Evolutionary conservation across 2,113 vertebrate genomes (phyloP).

Genomic region (Rhinolophus ferrumequinum): DNA sequence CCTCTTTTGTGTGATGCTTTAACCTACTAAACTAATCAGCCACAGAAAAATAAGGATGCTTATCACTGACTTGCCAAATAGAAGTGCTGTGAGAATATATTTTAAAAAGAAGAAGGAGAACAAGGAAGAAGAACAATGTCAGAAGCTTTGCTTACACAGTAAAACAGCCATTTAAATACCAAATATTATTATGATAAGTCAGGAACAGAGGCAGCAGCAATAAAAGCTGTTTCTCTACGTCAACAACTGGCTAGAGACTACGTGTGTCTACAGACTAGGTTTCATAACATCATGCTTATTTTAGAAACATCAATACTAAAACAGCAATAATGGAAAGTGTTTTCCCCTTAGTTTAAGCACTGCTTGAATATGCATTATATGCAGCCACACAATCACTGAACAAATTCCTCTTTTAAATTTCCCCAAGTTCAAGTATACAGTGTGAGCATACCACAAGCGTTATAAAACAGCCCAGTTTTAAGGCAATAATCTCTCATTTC

Average conservation of each 20-base stretch:
- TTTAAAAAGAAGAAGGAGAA: neutral
- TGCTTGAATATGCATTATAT: slow-evolving; percentile 61
- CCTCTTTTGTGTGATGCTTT: slow-evolving; percentile 72
- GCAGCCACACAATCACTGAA: slow-evolving; percentile 63
- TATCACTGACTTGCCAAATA: slow-evolving; percentile 65
- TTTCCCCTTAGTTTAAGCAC: slow-evolving; percentile 70
- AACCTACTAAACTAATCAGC: slow-evolving; percentile 72
- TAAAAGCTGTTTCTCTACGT: slow-evolving; percentile 69
- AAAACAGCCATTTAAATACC: slow-evolving; percentile 63
- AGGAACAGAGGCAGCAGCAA: slow-evolving; percentile 27
- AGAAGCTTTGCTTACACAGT: slow-evolving; percentile 44
- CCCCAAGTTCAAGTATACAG: slow-evolving; percentile 77
- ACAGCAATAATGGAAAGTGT: slow-evolving; percentile 61
- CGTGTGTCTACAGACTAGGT: slow-evolving; percentile 61
- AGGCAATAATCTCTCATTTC: slow-evolving; percentile 86
- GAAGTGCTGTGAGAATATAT: slow-evolving; percentile 26
- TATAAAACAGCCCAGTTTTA: slow-evolving; percentile 80
- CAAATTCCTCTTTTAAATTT: slow-evolving; percentile 61
- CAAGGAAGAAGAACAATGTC: neutral
- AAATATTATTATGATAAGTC: slow-evolving; percentile 42
- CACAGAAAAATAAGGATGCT: slow-evolving; percentile 65
- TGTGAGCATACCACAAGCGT: slow-evolving; percentile 73
- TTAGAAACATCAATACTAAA: slow-evolving; percentile 75
- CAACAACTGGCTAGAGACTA: slow-evolving; percentile 62
- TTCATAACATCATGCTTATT: slow-evolving; percentile 58